Evolutionary conservation across 1,140 invertebrate species (phyloP), one percentile per base, ranked within the genome.

Genomic region (Mesaphorura yosii): DNA sequence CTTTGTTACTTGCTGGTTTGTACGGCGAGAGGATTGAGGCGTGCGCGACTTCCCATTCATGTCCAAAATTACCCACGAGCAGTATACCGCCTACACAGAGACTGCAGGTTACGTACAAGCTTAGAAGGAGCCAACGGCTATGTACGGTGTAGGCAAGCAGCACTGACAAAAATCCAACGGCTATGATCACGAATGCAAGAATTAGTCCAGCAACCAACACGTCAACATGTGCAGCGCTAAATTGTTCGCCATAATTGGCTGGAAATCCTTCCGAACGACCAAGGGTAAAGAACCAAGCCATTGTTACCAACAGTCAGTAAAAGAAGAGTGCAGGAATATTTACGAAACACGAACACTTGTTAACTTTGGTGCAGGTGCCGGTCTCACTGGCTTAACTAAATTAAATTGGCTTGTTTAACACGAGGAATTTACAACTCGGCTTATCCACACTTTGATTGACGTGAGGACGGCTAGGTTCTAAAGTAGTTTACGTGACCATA

Each of bases 21-120:
- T 80, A 80, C 6, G 74, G 72, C 3, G 70, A 75, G n/a, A 51
- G 65, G 1, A 72, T 71, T 5, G 61, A 57, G 1, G 76, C 63
- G 6, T 66, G 46, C 1, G 71, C 72, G 2, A 73, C 68, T 63
- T 80, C 77, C 78, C 78, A 80, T 50, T 73, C 69, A 63, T 76
- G 72, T 1, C 75, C 75, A 63, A 73, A 78, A 63, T 79, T 79
- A 5, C 70, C 70, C 7, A 76, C 77, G n/a, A 78, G 57, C 31
- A 78, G 69, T 3, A 73, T 65, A 15, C 69, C 68, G 26, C 74
- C 75, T 54, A 78, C 73, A 27, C 70, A 62, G 39, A 77, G 49
- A 26, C 70, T 73, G 2, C 70, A 40, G 4, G 45, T 17, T 1
- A 52, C 22, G 12, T 39, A 22, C 12, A 45, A 14, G 10, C 49